phyloP scores from a whole-genome alignment of 2,797 vertebrate genomes.

The Pseudochaenichthys georgianus region DNA sequence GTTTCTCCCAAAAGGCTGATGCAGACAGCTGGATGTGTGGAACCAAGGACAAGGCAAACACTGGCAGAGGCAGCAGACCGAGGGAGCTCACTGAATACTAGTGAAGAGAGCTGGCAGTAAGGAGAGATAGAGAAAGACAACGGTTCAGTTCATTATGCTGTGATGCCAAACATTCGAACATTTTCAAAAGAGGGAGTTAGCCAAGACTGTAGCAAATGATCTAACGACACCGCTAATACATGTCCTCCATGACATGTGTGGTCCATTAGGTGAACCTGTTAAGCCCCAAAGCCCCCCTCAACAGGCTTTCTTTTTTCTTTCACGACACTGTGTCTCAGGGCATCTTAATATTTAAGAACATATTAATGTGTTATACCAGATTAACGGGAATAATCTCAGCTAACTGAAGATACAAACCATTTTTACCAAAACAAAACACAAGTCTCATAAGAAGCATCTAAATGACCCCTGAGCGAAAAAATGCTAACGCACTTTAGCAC shows the following conservation, averaged over 20 bases:
- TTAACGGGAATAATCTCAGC: too few species aligned
- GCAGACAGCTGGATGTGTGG: constrained; percentile 26
- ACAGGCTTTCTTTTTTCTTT: too few species aligned
- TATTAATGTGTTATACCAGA: too few species aligned
- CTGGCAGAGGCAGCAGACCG: constrained; percentile 40
- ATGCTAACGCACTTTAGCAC: too few species aligned
- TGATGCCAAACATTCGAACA: constrained; percentile 58
- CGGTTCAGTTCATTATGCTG: constrained; percentile 67
- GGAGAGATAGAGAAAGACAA: constrained; percentile 36
- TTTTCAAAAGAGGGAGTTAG: constrained; percentile 14
- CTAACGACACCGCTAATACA: constrained; percentile 41
- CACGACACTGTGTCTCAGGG: too few species aligned
- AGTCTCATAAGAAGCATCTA: too few species aligned
- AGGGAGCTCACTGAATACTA: constrained; percentile 39
- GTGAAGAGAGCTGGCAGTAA: constrained; percentile 2
- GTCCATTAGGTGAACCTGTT: not conserved
- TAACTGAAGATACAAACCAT: too few species aligned
- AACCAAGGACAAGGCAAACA: constrained; percentile 63
- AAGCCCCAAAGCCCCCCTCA: too few species aligned
- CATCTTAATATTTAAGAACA: too few species aligned
- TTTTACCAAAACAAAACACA: too few species aligned
- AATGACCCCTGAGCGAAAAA: too few species aligned
- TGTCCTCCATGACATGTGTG: constrained; percentile 20
- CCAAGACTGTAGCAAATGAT: constrained; percentile 52
- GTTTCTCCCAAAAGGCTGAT: constrained; percentile 27